phyloP scores from a whole-genome alignment of 2,888 invertebrate genomes.

The Hyles lineata region DNA sequence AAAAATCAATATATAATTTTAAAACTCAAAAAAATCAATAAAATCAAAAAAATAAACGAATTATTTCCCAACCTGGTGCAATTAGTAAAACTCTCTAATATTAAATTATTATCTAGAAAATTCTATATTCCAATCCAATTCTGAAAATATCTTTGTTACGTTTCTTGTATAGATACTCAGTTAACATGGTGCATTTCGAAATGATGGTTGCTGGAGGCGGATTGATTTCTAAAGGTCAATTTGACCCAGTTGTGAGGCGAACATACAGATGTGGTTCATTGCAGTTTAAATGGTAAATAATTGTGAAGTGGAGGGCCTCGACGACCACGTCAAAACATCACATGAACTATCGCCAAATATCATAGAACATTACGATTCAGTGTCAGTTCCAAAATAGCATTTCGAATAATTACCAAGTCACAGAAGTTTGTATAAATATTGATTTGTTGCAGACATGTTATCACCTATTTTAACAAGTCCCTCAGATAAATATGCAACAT shows the following conservation, averaged over 20 bases:
- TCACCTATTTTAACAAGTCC: no score
- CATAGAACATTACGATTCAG: no score
- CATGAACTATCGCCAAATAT: no score
- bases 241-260: not conserved
- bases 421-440: no score
- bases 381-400: no score
- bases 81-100: conserved; percentile 13
- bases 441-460: no score
- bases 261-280: not conserved
- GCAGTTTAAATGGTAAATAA: no score
- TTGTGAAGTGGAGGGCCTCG: no score
- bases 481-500: no score
- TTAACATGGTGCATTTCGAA: not conserved
- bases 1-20: conserved; percentile 34
- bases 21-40: conserved; percentile 22
- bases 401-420: no score
- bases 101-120: not conserved
- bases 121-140: not conserved
- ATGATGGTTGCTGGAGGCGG: not conserved
- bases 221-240: not conserved
- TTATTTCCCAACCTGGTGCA: not conserved
- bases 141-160: not conserved
- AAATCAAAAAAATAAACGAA: conserved; percentile 28
- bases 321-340: no score
- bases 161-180: not conserved